Evolutionary conservation across 2,888 invertebrate species (phyloP).

Genomic region (Synanthedon vespiformis): DNA sequence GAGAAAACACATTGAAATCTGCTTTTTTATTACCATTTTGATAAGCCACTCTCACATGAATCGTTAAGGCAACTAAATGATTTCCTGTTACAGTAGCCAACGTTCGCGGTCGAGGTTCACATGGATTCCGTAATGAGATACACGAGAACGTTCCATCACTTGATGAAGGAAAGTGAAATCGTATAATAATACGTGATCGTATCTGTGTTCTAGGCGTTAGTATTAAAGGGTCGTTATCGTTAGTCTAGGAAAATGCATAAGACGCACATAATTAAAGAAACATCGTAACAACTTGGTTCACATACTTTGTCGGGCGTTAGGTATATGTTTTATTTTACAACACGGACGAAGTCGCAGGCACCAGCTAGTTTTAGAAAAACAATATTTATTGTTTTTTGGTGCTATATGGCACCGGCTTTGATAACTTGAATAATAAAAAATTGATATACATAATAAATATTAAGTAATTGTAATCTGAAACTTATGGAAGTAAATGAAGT

Average conservation of each 20-base stretch:
- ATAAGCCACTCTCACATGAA: conserved; percentile 10
- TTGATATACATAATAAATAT: too few relatives aligned
- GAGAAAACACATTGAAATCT: too few relatives aligned
- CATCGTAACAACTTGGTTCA: too few relatives aligned
- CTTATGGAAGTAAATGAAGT: too few relatives aligned
- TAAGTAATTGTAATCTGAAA: too few relatives aligned
- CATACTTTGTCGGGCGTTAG: too few relatives aligned
- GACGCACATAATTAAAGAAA: neutral
- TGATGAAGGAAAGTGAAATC: conserved; percentile 31
- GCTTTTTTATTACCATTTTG: neutral
- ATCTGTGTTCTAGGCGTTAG: neutral
- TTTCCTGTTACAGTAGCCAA: conserved; percentile 13
- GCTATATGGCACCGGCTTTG: too few relatives aligned
- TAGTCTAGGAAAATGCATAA: neutral
- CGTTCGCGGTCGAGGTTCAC: conserved; percentile 10
- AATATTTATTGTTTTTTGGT: too few relatives aligned
- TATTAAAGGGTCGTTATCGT: neutral
- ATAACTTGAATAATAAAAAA: too few relatives aligned
- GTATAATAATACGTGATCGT: conserved; percentile 16
- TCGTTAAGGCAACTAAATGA: conserved; percentile 10
- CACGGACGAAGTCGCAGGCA: too few relatives aligned
- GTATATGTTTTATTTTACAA: too few relatives aligned
- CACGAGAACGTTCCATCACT: conserved; percentile 21
- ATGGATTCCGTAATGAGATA: conserved; percentile 22
- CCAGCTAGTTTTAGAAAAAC: too few relatives aligned